These are phyloP conservation scores for Poecile montanus DNA, from an alignment of 2,797 vertebrate genomes.

Conservation along the genomic window DNA sequence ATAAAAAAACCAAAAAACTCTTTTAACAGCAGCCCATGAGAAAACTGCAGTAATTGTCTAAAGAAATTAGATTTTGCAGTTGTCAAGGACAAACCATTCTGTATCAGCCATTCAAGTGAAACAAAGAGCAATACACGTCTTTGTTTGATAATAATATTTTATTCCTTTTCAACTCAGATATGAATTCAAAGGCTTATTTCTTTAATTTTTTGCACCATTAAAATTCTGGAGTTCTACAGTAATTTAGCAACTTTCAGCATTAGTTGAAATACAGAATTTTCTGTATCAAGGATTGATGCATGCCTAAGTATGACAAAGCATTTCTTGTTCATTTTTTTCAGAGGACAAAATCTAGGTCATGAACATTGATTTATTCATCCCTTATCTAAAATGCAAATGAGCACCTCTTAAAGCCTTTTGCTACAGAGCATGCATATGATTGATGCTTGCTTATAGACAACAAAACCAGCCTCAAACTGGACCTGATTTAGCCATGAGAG, in stretches of 20 bases:
- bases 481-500: neutral
- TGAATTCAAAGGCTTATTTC: neutral
- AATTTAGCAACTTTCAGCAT: neutral
- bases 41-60: neutral
- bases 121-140: neutral
- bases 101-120: neutral
- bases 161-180: neutral
- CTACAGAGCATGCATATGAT: neutral
- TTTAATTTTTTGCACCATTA: neutral
- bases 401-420: neutral
- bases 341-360: slow-evolving; percentile 17
- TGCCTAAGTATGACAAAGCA: neutral
- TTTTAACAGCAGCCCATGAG: neutral
- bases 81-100: neutral
- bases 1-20: neutral
- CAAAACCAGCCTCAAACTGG: neutral
- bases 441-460: neutral
- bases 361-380: neutral
- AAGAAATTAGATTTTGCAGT: neutral
- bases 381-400: neutral
- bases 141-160: neutral
- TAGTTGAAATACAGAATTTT: neutral
- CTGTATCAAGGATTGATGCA: rapidly evolving
- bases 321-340: neutral
- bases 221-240: neutral